Base-by-base conservation (phyloP, 2,113 vertebrate species). In the Dolichallabes microphthalmus region DNA sequence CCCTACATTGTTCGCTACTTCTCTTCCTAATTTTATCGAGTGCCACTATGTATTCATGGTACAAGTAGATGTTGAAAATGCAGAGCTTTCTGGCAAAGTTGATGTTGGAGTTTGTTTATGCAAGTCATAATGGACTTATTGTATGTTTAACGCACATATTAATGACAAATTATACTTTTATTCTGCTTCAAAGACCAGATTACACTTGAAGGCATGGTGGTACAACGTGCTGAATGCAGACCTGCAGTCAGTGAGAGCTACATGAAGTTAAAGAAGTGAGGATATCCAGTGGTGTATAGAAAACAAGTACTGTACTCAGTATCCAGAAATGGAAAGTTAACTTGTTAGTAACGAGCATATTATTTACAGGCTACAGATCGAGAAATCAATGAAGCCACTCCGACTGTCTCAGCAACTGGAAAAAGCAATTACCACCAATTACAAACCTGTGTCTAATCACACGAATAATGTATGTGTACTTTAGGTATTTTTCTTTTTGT, bases 221-320 rank as follows among this genome's bases (percentile, higher is more conserved):
- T 99, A 50, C 98, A 99, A 88, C 95, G 97, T 90, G 98, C 98
- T 27, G 98, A 99, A 90, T 99, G 98, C 93, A 95, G 97, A 90
- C 97, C 98, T 84, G 97, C 97, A 73, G 97, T 96, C 82, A 97
- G 91, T 92, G 98, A 98, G 88, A 96, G 93, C 90, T 99, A 99
- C 68, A 99, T 99, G 97, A 97, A 92, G 83, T 91, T 99, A 87
- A 99, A 99, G 91, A 96, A 95, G 98, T 99, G 90, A 87, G 95
- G 83, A 19, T 53, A 8, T 57, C 8, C 52, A 57, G 20, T n/a
- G 66, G 19, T 71, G 17, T 53, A n/a, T 50, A 58, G 22, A 83
- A 76, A 77, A 63, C 55, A 8, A 73, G 19, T 60, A 25, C 9
- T 60, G 19, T 60, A 25, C 9, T 60, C 4, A 39, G 9, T 57